A percentile compares a stretch with the other conserved stretches of the same genome.
phyloP scores from a whole-genome alignment of 2,888 invertebrate species.

The Leptinotarsa juncta region DNA sequence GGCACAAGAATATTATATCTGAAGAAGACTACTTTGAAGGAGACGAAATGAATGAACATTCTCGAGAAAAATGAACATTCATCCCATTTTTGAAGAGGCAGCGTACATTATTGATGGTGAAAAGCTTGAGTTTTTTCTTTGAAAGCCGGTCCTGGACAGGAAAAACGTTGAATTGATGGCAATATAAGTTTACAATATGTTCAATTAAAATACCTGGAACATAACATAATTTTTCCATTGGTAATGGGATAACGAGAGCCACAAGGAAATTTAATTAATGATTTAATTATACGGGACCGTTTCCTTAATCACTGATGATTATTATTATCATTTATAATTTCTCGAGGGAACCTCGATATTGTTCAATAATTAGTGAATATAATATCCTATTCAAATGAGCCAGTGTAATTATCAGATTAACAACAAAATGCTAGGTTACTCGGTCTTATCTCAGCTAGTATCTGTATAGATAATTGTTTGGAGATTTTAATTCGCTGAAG shows the following conservation, averaged over 20 bases:
- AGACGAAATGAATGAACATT: no score
- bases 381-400: slow-evolving; percentile 17
- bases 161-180: not conserved
- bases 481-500: not conserved
- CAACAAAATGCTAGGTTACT: slow-evolving; percentile 12
- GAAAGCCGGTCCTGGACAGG: not conserved
- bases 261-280: slow-evolving; percentile 24
- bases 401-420: slow-evolving; percentile 16
- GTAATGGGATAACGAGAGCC: slow-evolving; percentile 19
- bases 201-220: slow-evolving; percentile 27
- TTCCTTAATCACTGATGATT: slow-evolving; percentile 18
- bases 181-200: slow-evolving; percentile 25
- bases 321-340: slow-evolving; percentile 19
- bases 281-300: slow-evolving; percentile 5
- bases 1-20: no score
- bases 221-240: slow-evolving; percentile 26
- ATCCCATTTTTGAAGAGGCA: no score
- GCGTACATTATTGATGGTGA: no score
- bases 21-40: no score
- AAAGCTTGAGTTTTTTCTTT: not conserved
- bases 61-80: no score
- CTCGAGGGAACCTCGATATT: slow-evolving; percentile 10
- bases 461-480: not conserved
- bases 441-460: not conserved
- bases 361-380: slow-evolving; percentile 12